Base-by-base conservation (phyloP, 2,888 invertebrate species). In the Chrysomela aeneicollis region DNA sequence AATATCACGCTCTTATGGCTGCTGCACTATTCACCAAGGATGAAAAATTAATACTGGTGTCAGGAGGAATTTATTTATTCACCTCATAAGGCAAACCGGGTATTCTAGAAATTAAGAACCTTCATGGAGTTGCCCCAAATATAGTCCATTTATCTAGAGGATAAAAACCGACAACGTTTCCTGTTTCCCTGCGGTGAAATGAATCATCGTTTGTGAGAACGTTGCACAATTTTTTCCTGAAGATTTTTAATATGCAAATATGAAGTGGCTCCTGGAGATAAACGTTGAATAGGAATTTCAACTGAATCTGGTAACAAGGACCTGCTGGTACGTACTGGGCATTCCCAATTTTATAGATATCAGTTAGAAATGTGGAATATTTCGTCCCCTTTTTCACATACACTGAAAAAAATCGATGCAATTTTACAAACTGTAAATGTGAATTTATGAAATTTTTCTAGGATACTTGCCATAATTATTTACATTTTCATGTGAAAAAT, bases 21-120 rank as follows among this genome's bases (percentile, higher is more conserved):
- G 55, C 42, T 17, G 57, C 46, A 46, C 26, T 30, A 57, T 26
- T 26, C 46, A 46, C 46, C 22, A 10, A 37, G 26, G 12, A 57
- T 57, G 57, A 57, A 46, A 57, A 57, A 57, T 57, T 46, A 57
- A 57, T 46, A 46, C 46, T 57, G 12, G 47, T 46, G 22, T 47
- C 46, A 42, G 42, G n/a, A n/a, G 12, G 57, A 30, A 57, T 57
- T 42, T 57, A 57, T 30, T 26, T 42, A 42, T 42, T 15, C 6
- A 42, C 42, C 42, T 26, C 46, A 15, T 22, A 26, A 57, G 37
- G 57, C 30, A 30, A 57, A 46, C 46, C 46, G 57, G 15, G 47
- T 57, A 46, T 57, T 30, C 26, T 18, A 46, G 26, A 57, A 57
- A 57, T 57, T 57, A 57, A 46, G 57, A 26, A 1, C 46, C 30